Percentiles rank a stretch among this genome's conserved stretches.
Evolutionary conservation across 1,140 invertebrate genomes (phyloP).

Genomic region (Zaprionus ghesquierei): DNA sequence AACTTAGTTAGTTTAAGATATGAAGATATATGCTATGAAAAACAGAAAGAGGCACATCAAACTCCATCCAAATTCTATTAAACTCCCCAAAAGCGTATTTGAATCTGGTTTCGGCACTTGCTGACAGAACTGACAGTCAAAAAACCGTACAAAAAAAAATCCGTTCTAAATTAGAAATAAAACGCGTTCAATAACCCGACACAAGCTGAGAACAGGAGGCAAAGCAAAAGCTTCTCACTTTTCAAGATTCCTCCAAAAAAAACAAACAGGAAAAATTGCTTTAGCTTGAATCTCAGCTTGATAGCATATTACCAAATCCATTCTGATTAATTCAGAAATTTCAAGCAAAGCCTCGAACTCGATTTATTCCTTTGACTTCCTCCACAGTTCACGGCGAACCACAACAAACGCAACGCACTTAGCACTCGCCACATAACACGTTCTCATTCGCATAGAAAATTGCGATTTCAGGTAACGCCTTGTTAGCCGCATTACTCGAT

Average conservation of each 20-base stretch:
- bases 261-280: background rate
- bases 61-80: background rate
- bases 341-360: background rate
- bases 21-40: too few relatives aligned
- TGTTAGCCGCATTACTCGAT: conserved; percentile 26
- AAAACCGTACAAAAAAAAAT: conserved; percentile 2
- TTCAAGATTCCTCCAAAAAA: background rate
- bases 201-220: background rate
- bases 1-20: too few relatives aligned
- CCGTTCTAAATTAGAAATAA: conserved; percentile 2
- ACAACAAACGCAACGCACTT: conserved; percentile 8
- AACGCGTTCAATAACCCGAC: conserved; percentile 17
- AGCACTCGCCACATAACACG: conserved; percentile 2
- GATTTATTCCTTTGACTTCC: conserved; percentile 11
- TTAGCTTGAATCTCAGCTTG: background rate
- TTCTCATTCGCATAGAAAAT: conserved; percentile 2
- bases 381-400: conserved; percentile 32
- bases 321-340: background rate
- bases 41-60: background rate
- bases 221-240: background rate
- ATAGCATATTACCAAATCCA: background rate
- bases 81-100: background rate
- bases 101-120: background rate
- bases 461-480: conserved; percentile 30
- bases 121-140: background rate